These are phyloP conservation scores for Phoxinus phoxinus DNA, from an alignment of 2,113 vertebrate genomes.

Conservation along the genomic window DNA sequence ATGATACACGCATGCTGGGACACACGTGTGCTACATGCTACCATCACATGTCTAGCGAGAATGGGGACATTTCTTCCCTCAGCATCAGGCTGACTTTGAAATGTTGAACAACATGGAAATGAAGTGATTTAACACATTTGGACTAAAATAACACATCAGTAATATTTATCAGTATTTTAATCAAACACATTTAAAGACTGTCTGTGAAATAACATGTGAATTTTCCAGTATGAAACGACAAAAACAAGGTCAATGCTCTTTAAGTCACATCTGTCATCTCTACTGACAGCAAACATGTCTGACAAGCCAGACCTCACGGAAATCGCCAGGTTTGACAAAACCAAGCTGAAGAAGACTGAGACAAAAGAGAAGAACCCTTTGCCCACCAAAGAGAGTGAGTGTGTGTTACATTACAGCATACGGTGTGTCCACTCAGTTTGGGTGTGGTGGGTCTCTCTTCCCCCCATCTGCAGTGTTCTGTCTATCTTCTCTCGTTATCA, in stretches of 20 bases:
- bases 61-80: background rate
- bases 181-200: background rate
- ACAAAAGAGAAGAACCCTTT: slow-evolving; percentile 89
- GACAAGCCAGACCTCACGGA: slow-evolving; percentile 89
- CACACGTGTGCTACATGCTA: slow-evolving; percentile 34
- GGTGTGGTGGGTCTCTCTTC: slow-evolving; percentile 47
- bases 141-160: background rate
- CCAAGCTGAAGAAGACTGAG: slow-evolving; percentile 91
- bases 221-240: background rate
- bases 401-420: slow-evolving; percentile 21
- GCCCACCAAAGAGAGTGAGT: slow-evolving; percentile 92
- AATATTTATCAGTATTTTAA: background rate
- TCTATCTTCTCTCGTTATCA: background rate
- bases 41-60: slow-evolving; percentile 7
- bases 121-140: background rate
- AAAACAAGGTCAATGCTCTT: slow-evolving; percentile 53
- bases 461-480: slow-evolving; percentile 29
- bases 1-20: slow-evolving; percentile 3
- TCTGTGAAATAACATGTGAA: background rate
- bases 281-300: slow-evolving; percentile 80
- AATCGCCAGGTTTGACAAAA: slow-evolving; percentile 87
- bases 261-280: slow-evolving; percentile 44
- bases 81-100: background rate
- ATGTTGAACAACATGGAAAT: background rate
- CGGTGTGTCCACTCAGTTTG: background rate